phyloP scores from a whole-genome alignment of 2,888 invertebrate species.

The Dasysyrphus tricinctus region DNA sequence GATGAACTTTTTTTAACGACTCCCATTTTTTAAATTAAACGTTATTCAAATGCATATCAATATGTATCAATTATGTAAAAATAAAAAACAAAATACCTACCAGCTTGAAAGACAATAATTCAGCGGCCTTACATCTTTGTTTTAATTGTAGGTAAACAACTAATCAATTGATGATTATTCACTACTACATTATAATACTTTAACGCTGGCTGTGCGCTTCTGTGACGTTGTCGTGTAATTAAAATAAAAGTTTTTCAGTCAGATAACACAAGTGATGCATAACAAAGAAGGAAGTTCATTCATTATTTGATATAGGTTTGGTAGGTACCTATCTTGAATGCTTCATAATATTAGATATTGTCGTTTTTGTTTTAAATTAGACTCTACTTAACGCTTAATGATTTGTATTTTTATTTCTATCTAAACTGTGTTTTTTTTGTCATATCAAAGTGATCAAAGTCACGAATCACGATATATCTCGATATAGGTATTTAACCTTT shows the following conservation, averaged over 20 bases:
- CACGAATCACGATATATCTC: neutral
- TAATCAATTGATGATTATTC: neutral
- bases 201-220: neutral
- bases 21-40: too few relatives aligned
- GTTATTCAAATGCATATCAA: too few relatives aligned
- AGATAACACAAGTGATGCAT: constrained; percentile 9
- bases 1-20: too few relatives aligned
- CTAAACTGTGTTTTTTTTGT: neutral
- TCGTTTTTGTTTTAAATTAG: neutral
- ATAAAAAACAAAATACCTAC: too few relatives aligned
- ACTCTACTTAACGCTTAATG: neutral
- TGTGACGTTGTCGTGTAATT: neutral
- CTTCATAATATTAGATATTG: neutral
- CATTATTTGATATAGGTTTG: neutral
- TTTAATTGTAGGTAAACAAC: neutral
- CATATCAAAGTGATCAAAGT: neutral
- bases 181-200: neutral
- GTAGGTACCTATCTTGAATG: neutral
- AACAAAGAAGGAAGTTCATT: neutral
- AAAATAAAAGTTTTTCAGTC: constrained; percentile 1
- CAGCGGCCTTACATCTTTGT: neutral
- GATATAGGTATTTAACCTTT: neutral
- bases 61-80: too few relatives aligned
- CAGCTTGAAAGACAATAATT: neutral
- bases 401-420: neutral